Conservation (phyloP, 1,140 invertebrate genomes). For the Drosophila arawakana region DNA sequence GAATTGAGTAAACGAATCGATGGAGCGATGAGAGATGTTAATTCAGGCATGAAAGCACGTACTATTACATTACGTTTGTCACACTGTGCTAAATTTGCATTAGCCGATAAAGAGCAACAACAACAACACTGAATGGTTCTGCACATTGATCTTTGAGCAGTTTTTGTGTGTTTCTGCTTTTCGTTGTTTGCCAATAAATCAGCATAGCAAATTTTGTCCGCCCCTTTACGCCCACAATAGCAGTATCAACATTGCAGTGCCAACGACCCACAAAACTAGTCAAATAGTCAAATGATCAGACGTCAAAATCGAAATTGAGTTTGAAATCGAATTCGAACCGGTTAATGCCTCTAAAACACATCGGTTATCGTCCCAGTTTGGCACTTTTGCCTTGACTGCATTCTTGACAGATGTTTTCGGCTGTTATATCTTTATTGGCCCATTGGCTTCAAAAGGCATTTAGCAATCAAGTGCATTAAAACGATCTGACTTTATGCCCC, state of each 20-base stretch:
- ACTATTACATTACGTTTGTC: constrained; percentile 21
- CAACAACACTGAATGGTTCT: constrained; percentile 40
- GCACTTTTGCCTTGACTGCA: constrained; percentile 10
- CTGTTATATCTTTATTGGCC: background rate
- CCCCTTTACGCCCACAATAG: background rate
- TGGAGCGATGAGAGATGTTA: constrained; percentile 17
- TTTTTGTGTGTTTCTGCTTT: constrained; percentile 22
- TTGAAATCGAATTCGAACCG: constrained; percentile 52
- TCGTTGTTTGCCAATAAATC: constrained; percentile 34
- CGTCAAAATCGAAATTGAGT: constrained; percentile 42
- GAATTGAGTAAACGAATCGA: constrained; percentile 24
- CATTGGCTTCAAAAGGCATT: constrained; percentile 1
- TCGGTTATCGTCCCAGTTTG: constrained; percentile 13
- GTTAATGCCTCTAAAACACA: constrained; percentile 24
- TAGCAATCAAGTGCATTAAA: constrained; percentile 34
- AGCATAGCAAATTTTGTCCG: constrained; percentile 8
- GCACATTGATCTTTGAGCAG: constrained; percentile 25
- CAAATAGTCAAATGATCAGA: constrained; percentile 22
- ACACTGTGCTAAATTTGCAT: constrained; percentile 45
- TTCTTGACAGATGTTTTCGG: constrained; percentile 31
- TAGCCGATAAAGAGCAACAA: constrained; percentile 7
- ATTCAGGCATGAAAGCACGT: constrained; percentile 27
- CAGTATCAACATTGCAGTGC: background rate
- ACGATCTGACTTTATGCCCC: constrained; percentile 8
- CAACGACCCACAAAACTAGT: constrained; percentile 22